phyloP scores from a whole-genome alignment of 2,113 vertebrate species.

The Amphilophus citrinellus region DNA sequence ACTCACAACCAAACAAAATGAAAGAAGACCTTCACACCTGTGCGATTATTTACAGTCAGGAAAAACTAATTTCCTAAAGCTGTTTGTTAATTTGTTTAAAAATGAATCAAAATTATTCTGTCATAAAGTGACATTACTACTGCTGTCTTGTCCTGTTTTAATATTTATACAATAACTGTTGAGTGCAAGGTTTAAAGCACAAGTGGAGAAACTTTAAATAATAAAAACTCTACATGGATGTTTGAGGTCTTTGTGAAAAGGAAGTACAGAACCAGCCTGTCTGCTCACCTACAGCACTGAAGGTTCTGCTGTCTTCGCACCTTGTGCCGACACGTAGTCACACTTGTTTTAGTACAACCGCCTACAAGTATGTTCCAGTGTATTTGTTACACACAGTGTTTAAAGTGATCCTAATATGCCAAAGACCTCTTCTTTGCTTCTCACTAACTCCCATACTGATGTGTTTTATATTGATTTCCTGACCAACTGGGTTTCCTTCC shows the following conservation, averaged over 20 bases:
- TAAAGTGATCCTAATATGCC: conserved; percentile 35
- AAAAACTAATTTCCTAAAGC: fast-evolving
- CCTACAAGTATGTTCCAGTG: neutral
- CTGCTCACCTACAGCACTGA: neutral
- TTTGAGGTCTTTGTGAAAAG: neutral
- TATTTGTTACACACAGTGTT: conserved; percentile 30
- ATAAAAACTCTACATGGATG: neutral
- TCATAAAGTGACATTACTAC: neutral
- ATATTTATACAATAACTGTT: neutral
- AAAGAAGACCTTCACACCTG: too few relatives aligned
- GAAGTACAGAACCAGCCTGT: neutral
- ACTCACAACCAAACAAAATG: too few relatives aligned
- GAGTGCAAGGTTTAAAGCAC: neutral
- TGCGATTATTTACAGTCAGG: neutral
- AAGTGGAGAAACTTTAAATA: neutral
- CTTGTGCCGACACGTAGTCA: neutral
- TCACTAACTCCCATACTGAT: conserved; percentile 40
- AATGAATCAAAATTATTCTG: neutral
- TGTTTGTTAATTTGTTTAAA: neutral
- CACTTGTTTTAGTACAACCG: conserved; percentile 8
- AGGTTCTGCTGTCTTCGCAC: neutral
- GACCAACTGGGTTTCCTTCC: conserved; percentile 20
- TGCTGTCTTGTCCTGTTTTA: fast-evolving
- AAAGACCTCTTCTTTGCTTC: conserved; percentile 4
- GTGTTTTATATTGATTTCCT: conserved; percentile 55